Conservation (phyloP, 30 jellyfish, hydroid and myxozoan species). For the Chrysaora quinquecirrha region DNA sequence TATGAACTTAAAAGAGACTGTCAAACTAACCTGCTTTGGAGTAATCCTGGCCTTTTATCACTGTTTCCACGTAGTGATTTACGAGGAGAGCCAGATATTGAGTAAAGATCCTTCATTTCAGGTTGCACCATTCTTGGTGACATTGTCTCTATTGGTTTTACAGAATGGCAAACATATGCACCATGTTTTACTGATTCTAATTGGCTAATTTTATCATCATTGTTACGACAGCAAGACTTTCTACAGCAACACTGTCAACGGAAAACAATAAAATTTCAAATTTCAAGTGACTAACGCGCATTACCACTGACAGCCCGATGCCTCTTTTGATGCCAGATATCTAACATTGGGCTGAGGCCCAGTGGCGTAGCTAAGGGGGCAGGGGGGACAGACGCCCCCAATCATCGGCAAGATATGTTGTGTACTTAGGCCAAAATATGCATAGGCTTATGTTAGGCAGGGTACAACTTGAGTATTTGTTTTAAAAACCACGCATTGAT, state of each 20-base stretch:
- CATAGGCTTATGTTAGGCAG: background rate
- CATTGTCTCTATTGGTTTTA: constrained; percentile 73
- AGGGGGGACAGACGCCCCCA: too few relatives aligned
- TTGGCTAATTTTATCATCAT: constrained; percentile 1
- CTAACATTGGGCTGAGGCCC: background rate
- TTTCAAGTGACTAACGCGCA: too few relatives aligned
- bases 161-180: constrained; percentile 48
- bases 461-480: too few relatives aligned
- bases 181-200: constrained; percentile 47
- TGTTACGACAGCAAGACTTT: constrained; percentile 28
- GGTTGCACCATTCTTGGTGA: constrained; percentile 79
- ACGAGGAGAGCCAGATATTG: constrained; percentile 81
- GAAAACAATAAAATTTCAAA: background rate
- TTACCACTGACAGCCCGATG: too few relatives aligned
- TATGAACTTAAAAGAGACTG: too few relatives aligned
- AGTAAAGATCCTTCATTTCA: constrained; percentile 42
- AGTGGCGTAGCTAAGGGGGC: background rate
- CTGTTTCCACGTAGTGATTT: constrained; percentile 72
- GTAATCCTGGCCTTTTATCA: constrained; percentile 67
- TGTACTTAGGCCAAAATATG: background rate
- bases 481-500: too few relatives aligned
- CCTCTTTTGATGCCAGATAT: background rate
- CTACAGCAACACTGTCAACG: constrained; percentile 51
- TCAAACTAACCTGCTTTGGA: constrained; percentile 69
- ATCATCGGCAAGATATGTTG: background rate